Conservation (phyloP, 2,797 vertebrate species). For the Euthynnus affinis region DNA sequence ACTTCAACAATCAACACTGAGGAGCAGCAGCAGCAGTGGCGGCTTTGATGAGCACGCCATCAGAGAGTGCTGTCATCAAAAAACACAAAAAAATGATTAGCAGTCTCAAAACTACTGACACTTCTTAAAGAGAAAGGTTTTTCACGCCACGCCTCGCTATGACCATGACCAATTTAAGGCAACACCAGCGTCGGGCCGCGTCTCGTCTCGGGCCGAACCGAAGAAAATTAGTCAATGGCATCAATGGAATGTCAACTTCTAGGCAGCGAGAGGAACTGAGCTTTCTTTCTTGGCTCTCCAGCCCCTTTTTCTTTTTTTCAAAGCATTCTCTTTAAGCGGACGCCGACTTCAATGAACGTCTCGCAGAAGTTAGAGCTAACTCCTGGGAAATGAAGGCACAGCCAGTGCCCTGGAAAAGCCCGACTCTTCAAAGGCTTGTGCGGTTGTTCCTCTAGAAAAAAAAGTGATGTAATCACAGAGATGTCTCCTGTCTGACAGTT, state of each 20-base stretch:
- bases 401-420: conserved; percentile 65
- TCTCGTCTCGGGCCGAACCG: conserved; percentile 13
- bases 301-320: conserved; percentile 71
- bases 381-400: conserved; percentile 72
- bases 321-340: conserved; percentile 70
- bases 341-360: conserved; percentile 79
- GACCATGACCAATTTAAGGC: neutral
- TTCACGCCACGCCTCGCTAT: neutral
- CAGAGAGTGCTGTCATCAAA: conserved; percentile 6
- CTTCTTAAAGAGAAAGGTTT: neutral
- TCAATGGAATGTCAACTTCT: conserved; percentile 55
- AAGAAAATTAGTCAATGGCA: conserved; percentile 56
- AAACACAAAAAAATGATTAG: conserved; percentile 4
- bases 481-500: conserved; percentile 65
- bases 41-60: conserved; percentile 30
- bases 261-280: conserved; percentile 38
- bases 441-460: conserved; percentile 69
- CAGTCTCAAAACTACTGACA: neutral
- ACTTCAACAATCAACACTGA: neutral
- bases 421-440: conserved; percentile 72
- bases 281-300: conserved; percentile 46
- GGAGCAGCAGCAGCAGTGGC: neutral
- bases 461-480: conserved; percentile 78
- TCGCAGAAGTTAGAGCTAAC: conserved; percentile 64
- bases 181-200: conserved; percentile 19